These are phyloP conservation scores for Parnassius mnemosyne DNA, from an alignment of 2,888 invertebrate genomes.

Conservation along the genomic window DNA sequence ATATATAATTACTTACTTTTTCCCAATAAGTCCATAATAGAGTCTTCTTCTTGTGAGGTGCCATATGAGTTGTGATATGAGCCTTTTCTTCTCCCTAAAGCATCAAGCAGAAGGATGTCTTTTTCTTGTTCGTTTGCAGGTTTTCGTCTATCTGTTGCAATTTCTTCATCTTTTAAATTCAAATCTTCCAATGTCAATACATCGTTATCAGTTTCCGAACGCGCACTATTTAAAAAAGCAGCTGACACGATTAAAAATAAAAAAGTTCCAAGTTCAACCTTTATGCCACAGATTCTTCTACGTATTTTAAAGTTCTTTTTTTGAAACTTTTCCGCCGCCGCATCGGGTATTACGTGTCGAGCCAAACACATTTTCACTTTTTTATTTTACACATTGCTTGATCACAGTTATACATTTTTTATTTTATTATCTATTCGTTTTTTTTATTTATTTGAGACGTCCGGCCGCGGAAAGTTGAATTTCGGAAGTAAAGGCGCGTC, in stretches of 20 bases:
- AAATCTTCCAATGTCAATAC: conserved; percentile 69
- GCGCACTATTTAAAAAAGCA: conserved; percentile 31
- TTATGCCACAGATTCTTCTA: conserved; percentile 33
- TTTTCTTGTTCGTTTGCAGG: conserved; percentile 86
- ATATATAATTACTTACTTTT: conserved; percentile 85
- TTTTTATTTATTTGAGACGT: conserved; percentile 44
- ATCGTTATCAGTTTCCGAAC: conserved; percentile 65
- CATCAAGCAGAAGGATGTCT: conserved; percentile 86
- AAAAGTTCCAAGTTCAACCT: conserved; percentile 43
- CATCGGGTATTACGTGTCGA: conserved; percentile 41
- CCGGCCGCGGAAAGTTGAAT: conserved; percentile 54
- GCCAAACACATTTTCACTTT: conserved; percentile 45
- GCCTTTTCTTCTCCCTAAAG: conserved; percentile 84
- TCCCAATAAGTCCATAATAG: conserved; percentile 91
- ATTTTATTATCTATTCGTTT: conserved; percentile 35
- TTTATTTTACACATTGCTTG: conserved; percentile 37
- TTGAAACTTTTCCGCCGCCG: conserved; percentile 53
- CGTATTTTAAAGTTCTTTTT: conserved; percentile 42
- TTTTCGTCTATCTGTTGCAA: conserved; percentile 64
- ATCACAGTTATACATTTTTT: conserved; percentile 37
- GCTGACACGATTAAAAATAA: conserved; percentile 41
- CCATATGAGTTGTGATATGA: conserved; percentile 62
- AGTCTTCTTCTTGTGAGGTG: conserved; percentile 80
- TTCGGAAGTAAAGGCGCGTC: conserved; percentile 65
- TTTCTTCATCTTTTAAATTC: conserved; percentile 54